Conservation (phyloP, 2,888 invertebrate genomes). For the Dynastes maya region DNA sequence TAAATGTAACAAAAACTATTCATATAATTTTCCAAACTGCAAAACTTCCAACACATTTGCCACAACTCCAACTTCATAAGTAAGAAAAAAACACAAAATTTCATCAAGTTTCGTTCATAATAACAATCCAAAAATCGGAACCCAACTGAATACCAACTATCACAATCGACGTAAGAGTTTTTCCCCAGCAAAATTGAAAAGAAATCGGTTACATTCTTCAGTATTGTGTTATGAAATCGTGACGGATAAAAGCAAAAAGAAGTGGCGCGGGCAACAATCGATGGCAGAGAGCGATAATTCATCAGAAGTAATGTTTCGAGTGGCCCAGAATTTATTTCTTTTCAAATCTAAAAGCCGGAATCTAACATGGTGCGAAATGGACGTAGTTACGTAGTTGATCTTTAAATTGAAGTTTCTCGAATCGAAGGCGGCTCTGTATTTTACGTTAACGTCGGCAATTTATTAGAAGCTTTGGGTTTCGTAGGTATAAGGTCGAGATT, state of each 20-base stretch:
- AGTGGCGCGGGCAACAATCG: not conserved
- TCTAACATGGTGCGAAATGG: not conserved
- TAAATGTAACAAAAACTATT: too few species aligned
- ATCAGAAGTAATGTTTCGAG: not conserved
- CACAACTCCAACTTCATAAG: too few species aligned
- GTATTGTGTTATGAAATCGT: constrained; percentile 1
- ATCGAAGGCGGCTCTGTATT: not conserved
- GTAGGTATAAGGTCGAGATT: not conserved
- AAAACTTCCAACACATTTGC: too few species aligned
- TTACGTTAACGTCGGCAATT: not conserved
- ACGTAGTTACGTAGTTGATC: not conserved
- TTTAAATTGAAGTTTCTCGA: not conserved
- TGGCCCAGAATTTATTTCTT: not conserved
- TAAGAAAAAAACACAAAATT: not conserved
- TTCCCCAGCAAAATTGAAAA: not conserved
- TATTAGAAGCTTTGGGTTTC: not conserved
- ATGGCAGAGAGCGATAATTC: not conserved
- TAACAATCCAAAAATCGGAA: not conserved
- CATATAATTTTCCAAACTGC: too few species aligned
- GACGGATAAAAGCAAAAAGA: not conserved
- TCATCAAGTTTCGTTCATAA: not conserved
- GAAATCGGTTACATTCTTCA: not conserved
- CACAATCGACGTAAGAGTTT: not conserved
- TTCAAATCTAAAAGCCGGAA: constrained; percentile 1
- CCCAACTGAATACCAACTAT: not conserved